Base-by-base conservation (phyloP, 2,113 vertebrate species). In the Psilopsiagon aurifrons region DNA sequence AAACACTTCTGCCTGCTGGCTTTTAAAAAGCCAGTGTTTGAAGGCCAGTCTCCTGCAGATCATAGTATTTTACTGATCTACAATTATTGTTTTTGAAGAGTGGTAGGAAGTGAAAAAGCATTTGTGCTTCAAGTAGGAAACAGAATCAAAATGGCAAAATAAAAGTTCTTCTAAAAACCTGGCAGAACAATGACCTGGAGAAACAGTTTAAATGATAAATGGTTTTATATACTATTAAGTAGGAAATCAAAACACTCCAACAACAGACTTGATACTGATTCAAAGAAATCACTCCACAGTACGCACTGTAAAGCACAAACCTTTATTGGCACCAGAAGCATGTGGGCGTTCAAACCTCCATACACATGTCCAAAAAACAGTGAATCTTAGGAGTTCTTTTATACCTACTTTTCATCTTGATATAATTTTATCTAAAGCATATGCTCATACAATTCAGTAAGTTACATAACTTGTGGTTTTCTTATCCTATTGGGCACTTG, bases 41-140 rank as follows among this genome's bases (percentile, higher is more conserved):
- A 88, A 57, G 18, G 8, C 67, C 14, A 83, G n/a, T 6, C 28
- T 87, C 20, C 54, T 62, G 37, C 37, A 69, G 59, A 83, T 51
- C 27, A 41, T 2, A 83, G 9, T 46, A 67, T 78, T 86, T 67
- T 31, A 89, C 22, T 37, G 6, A 87, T 47, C 25, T 71, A 54
- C 37, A 71, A 33, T 13, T n/a, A 15, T 15, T 89, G 80, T 37
- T 54, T 25, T 29, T 35, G 6, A 64, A 64, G 27, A 79, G 6
- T 9, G 17, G 24, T 4, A 44, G 22, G 23, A 81, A 44, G 8
- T 0, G 0, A 76, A 79, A 93, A 86, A 68, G 5, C 19, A 35
- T 25, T 13, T n/a, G 13, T 89, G 46, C 13, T 54, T 63, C 43
- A 78, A 59, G 35, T 3, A 85, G 39, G 62, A 73, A 88, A 52